Base-by-base conservation (phyloP, 2,888 invertebrate species). In the Cyclophora albipunctata region DNA sequence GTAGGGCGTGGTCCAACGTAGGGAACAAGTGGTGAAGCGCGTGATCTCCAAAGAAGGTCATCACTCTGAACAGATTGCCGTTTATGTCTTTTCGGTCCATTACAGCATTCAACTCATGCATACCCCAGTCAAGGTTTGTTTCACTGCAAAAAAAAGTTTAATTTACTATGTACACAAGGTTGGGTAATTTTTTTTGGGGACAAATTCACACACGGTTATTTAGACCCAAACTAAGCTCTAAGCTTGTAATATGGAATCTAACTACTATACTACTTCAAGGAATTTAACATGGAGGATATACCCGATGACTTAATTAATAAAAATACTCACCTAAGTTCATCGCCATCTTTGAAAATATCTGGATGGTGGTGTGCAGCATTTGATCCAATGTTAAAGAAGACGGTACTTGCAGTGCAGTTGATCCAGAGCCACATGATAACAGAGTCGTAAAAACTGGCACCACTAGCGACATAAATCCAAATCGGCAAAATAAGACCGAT, bases 281-380 rank as follows among this genome's bases (percentile, higher is more conserved):
- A 20, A 20, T 20, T 20, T 1, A 20, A 20, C 20, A 20, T 20
- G 20, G 20, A 20, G 20, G 20, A 20, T 20, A 20, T 20, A 20
- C 20, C 20, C 20, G 20, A 20, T 20, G 20, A 20, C 20, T 20
- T 20, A 20, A 20, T 37, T 37, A 5, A 45, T 47, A 45, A 47
- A 42, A 46, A 45, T 37, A 60, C 58, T 61, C 79, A 93, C 93
- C 90, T 90, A 43, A 91, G 84, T 60, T 91, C 78, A 73, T 96
- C 95, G 1, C 95, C 95, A 67, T 95, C 95, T 69, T 95, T 95
- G 67, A 93, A 93, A 46, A 93, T 91, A 49, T 93, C 90, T 0
- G 95, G 95, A 75, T 95, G 94, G 71, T 96, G 95, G 78, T 96
- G 96, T 0, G 93, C 95, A 3, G 94, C 95, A 68, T 92, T 94